A percentile compares a stretch with the other conserved stretches of the same genome.
Evolutionary conservation across 2,888 invertebrate genomes (phyloP).

Genomic region (Ormyrus thymus): DNA sequence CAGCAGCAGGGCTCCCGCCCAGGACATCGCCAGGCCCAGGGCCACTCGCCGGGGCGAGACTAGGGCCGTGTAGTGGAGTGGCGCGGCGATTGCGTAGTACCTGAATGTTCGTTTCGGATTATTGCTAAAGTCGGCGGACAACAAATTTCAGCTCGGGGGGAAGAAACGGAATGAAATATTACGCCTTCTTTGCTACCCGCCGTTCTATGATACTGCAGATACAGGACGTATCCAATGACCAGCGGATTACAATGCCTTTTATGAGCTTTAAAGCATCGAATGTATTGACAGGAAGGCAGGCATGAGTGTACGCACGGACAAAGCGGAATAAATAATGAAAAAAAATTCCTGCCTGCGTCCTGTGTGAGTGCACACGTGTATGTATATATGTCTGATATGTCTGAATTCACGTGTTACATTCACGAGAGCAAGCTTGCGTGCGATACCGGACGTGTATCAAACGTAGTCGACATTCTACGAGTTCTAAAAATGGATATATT

Average conservation of each 20-base stretch:
- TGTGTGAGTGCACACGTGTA: neutral
- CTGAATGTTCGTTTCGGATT: slow-evolving; percentile 65
- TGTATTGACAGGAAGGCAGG: slow-evolving; percentile 17
- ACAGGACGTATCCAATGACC: too few relatives aligned
- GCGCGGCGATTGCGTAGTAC: slow-evolving; percentile 87
- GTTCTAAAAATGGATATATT: neutral
- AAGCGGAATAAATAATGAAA: slow-evolving; percentile 29
- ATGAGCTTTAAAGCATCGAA: slow-evolving; percentile 7
- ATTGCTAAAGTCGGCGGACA: neutral
- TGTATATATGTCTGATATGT: too few relatives aligned
- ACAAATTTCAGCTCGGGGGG: neutral
- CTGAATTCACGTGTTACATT: too few relatives aligned
- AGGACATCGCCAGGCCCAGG: slow-evolving; percentile 81
- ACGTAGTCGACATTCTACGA: neutral
- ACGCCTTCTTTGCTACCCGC: too few relatives aligned
- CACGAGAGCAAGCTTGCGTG: too few relatives aligned
- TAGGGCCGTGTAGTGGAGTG: slow-evolving; percentile 86
- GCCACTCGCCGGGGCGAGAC: slow-evolving; percentile 84
- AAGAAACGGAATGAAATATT: neutral
- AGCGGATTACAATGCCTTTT: slow-evolving; percentile 24
- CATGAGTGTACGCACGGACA: neutral
- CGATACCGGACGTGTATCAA: too few relatives aligned
- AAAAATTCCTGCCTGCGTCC: neutral
- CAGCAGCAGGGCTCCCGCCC: slow-evolving; percentile 80
- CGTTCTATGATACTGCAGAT: too few relatives aligned